Percentiles rank a stretch among this genome's conserved stretches.
Evolutionary conservation across 2,888 invertebrate species (phyloP).

Genomic region (Drosophila meridionalis): DNA sequence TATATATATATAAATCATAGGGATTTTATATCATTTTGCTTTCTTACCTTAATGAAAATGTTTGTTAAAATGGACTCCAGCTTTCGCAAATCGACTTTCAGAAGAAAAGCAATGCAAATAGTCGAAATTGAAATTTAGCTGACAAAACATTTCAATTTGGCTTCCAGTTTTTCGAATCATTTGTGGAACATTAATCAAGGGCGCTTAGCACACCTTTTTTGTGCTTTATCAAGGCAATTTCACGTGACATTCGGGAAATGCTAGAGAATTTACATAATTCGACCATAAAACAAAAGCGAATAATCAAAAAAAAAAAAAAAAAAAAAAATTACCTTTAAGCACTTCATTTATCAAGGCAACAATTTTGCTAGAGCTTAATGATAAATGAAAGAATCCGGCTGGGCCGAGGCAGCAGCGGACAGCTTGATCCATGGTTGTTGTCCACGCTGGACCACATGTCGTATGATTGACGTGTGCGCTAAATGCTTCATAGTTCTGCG

Average conservation of each 20-base stretch:
- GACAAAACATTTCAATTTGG: constrained; percentile 53
- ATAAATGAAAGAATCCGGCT: constrained; percentile 50
- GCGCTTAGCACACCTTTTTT: constrained; percentile 26
- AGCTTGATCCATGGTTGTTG: constrained; percentile 5
- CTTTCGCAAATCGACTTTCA: not conserved
- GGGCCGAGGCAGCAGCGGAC: not conserved
- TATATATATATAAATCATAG: not conserved
- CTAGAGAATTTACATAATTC: constrained; percentile 61
- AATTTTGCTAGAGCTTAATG: constrained; percentile 45
- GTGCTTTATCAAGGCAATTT: not conserved
- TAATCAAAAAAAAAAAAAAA: constrained; percentile 32
- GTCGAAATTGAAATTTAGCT: constrained; percentile 24
- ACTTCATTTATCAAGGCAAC: constrained; percentile 69
- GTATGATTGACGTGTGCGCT: constrained; percentile 76
- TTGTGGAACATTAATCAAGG: constrained; percentile 61
- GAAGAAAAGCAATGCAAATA: constrained; percentile 4
- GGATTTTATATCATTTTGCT: not conserved
- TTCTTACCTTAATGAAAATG: not conserved
- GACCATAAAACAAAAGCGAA: constrained; percentile 71
- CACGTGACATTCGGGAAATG: constrained; percentile 41
- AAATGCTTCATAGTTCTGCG: constrained; percentile 52
- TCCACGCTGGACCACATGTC: constrained; percentile 70
- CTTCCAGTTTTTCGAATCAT: constrained; percentile 27
- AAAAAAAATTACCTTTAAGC: constrained; percentile 9
- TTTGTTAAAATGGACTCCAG: not conserved